phyloP scores from a whole-genome alignment of 2,888 invertebrate genomes.

The Dynastes tityus region DNA sequence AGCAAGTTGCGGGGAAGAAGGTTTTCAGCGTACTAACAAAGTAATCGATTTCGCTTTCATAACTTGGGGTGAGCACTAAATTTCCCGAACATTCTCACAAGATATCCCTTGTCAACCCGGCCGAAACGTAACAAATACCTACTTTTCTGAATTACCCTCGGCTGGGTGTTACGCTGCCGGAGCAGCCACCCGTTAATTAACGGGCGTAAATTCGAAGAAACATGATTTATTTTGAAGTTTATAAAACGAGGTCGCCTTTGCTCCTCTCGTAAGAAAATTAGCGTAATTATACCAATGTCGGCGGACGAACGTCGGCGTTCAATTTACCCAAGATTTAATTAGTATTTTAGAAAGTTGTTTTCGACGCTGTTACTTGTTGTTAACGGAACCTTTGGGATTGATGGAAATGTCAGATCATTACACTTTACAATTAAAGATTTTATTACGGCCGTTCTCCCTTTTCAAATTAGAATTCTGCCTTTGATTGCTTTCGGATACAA shows the following conservation, averaged over 20 bases:
- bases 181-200: conserved; percentile 18
- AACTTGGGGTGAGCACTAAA: neutral
- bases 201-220: conserved; percentile 15
- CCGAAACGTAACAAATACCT: conserved; percentile 24
- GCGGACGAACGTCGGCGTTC: conserved; percentile 20
- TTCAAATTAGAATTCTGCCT: neutral
- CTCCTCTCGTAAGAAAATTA: conserved; percentile 16
- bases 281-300: conserved; percentile 16
- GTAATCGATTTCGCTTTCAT: neutral
- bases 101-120: conserved; percentile 26
- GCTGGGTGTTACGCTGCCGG: neutral
- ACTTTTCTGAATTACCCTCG: conserved; percentile 13
- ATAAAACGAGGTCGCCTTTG: conserved; percentile 16
- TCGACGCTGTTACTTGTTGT: conserved; percentile 19
- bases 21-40: no score
- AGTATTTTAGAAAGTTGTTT: conserved; percentile 21
- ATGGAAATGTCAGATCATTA: conserved; percentile 25
- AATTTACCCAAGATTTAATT: conserved; percentile 33
- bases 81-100: conserved; percentile 7
- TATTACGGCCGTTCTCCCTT: neutral
- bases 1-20: no score
- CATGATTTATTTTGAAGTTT: conserved; percentile 15
- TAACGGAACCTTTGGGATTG: conserved; percentile 8
- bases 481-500: neutral
- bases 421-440: conserved; percentile 19